Conservation (phyloP, 2,888 invertebrate species). For the Hybos culiciformis region DNA sequence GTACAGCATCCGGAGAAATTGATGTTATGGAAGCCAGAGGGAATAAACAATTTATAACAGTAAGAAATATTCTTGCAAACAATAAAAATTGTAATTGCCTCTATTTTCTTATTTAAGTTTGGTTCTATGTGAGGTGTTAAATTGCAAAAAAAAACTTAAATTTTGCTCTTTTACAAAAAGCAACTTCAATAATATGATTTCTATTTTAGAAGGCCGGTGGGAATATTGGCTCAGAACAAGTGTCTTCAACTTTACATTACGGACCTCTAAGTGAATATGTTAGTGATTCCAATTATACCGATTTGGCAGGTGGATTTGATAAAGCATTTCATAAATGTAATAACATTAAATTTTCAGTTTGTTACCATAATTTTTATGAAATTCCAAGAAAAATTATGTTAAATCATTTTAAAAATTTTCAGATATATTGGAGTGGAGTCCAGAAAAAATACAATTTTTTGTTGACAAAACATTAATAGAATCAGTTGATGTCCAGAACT, state of each 20-base stretch:
- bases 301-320: slow-evolving; percentile 8
- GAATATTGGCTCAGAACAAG: slow-evolving; percentile 45
- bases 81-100: too few species aligned
- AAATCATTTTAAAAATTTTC: too few species aligned
- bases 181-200: not conserved
- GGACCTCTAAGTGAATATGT: slow-evolving; percentile 44
- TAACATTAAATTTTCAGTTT: too few species aligned
- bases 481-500: slow-evolving; percentile 34
- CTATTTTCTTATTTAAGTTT: not conserved
- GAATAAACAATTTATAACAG: slow-evolving; percentile 36
- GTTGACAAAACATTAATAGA: slow-evolving; percentile 41
- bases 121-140: not conserved
- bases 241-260: slow-evolving; percentile 50
- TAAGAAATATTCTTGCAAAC: too few species aligned
- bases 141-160: not conserved
- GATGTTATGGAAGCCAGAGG: slow-evolving; percentile 55
- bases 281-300: slow-evolving; percentile 41
- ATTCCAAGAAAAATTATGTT: too few species aligned
- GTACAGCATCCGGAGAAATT: slow-evolving; percentile 62
- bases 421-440: slow-evolving; percentile 56
- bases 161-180: too few species aligned
- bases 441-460: slow-evolving; percentile 22
- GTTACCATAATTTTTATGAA: too few species aligned
- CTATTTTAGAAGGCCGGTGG: slow-evolving; percentile 28
- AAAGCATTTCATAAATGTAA: slow-evolving; percentile 46